Base-by-base conservation (phyloP, 2,888 invertebrate species). In the Tetragonisca angustula region DNA sequence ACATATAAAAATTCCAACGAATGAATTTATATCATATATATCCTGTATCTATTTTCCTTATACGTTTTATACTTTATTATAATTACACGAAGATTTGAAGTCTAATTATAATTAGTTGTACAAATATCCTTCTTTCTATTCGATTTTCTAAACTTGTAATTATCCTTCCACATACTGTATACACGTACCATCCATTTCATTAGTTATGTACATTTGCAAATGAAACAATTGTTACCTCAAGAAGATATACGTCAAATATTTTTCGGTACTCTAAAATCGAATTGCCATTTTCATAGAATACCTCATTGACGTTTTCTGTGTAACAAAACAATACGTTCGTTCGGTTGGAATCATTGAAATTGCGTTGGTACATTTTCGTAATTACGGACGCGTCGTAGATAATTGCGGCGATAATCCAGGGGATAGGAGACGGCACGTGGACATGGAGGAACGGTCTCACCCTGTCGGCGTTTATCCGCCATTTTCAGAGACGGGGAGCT, bases 401-500 rank as follows among this genome's bases (percentile, higher is more conserved):
- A 21, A 65, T 43, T 43, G 50, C 11, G 2, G 15, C 49, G 49
- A 56, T 52, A 71, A 72, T 61, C 15, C 9, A n/a, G 24, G 64
- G 15, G 27, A 49, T 49, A 65, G 70, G 5, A 24, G 50, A n/a
- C 49, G 15, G 17, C 61, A 62, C 49, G 61, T 56, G 67, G 24
- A 68, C 32, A 24, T 27, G 56, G 17, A 36, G 64, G 56, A 0
- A 11, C 24, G 17, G 54, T 32, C 70, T 61, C 70, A 79, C 81
- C 81, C 80, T 43, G 64, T 32, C 59, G 49, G 17, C 50, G 64
- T 75, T 82, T 79, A 71, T 72, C 73, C 80, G 78, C 76, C 84
- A 83, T 86, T 76, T 84, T 86, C 88, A 83, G 81, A 80, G 77
- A 80, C 83, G 65, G 81, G 84, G 84, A 82, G 80, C 82, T 81